A percentile compares a stretch with the other conserved stretches of the same genome.
phyloP scores from a whole-genome alignment of 2,797 vertebrate species.

The Lycodopsis pacificus region DNA sequence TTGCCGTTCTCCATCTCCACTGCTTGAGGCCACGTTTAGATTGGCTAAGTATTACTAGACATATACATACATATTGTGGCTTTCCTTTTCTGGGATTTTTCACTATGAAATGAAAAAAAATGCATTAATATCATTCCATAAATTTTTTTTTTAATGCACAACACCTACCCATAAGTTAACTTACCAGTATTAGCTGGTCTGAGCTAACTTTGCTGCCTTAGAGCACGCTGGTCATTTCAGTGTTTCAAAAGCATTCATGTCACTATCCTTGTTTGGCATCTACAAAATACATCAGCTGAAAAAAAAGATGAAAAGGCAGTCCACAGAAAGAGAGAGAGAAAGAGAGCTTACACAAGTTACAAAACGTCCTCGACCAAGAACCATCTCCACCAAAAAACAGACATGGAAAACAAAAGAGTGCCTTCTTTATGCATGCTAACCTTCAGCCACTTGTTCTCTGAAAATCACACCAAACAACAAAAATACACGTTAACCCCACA shows the following conservation, averaged over 20 bases:
- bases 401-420: no score
- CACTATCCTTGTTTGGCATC: constrained; percentile 44
- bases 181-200: constrained; percentile 15
- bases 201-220: constrained; percentile 18
- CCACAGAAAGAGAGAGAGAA: constrained; percentile 5
- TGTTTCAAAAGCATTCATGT: constrained; percentile 29
- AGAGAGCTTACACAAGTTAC: no score
- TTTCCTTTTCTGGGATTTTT: constrained; percentile 41
- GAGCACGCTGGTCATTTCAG: constrained; percentile 19
- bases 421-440: neutral
- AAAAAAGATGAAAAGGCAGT: constrained; percentile 45
- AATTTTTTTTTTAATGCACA: neutral
- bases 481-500: neutral
- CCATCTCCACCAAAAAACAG: no score
- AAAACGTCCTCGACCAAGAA: no score
- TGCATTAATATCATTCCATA: constrained; percentile 10
- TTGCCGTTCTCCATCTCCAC: constrained; percentile 56
- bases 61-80: constrained; percentile 24
- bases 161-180: constrained; percentile 9
- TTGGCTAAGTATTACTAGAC: constrained; percentile 37
- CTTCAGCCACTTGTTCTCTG: no score
- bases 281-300: constrained; percentile 46
- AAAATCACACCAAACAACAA: no score
- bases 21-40: constrained; percentile 64
- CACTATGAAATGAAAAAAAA: constrained; percentile 22